These are phyloP conservation scores for Myripristis jacobus DNA, from an alignment of 2,797 vertebrate genomes.

Conservation along the genomic window DNA sequence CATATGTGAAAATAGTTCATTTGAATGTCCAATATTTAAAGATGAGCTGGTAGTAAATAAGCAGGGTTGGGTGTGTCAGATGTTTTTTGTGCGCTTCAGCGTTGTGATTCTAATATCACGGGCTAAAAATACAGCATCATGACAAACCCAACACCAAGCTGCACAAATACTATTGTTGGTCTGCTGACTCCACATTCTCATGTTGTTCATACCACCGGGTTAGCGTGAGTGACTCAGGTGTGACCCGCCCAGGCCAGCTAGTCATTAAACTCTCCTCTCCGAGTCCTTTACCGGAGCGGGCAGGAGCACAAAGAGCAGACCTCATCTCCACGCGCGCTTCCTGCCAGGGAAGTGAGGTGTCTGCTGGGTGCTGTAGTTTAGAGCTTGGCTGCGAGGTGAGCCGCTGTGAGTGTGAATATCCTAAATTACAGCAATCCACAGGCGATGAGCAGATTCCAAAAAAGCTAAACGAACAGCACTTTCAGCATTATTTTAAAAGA, in stretches of 20 bases:
- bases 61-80: too few species aligned
- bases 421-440: conserved; percentile 70
- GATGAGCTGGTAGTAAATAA: too few species aligned
- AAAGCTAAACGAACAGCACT: conserved; percentile 52
- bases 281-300: not conserved
- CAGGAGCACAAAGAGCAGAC: conserved; percentile 41
- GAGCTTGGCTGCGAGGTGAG: conserved; percentile 57
- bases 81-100: not conserved
- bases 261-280: conserved; percentile 35
- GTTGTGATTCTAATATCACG: not conserved
- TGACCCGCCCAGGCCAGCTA: conserved; percentile 20
- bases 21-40: not conserved
- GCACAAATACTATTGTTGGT: not conserved
- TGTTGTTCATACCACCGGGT: not conserved
- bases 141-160: not conserved
- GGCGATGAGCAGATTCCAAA: conserved; percentile 58
- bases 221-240: conserved; percentile 3
- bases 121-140: not conserved
- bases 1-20: not conserved
- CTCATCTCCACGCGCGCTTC: conserved; percentile 50
- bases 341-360: conserved; percentile 58
- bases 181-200: not conserved
- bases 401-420: conserved; percentile 75
- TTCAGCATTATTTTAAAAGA: conserved; percentile 54
- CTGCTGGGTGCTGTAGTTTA: conserved; percentile 62